Evolutionary conservation across 2,888 invertebrate species (phyloP), one percentile per base, ranked within the genome.

Genomic region (Melanostoma mellinum): DNA sequence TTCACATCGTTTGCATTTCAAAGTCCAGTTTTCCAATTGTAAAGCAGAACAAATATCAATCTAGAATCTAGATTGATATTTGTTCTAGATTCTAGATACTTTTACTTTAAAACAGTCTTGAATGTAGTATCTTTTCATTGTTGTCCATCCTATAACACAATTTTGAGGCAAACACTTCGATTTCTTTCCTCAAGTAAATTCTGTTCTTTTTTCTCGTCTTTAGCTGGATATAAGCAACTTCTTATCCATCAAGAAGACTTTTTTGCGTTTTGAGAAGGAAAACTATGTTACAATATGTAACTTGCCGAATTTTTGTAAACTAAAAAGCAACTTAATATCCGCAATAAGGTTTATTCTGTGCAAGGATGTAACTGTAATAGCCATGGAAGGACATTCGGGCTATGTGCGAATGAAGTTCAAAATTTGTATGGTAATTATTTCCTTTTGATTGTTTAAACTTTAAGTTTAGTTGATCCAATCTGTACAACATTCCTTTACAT

Each of bases 191-290:
- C 20, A 20, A 20, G 20, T 20, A 20, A 20, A 20, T 1, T 20
- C 32, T 38, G 4, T 4, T 8, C 3, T 38, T 1, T 44, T n/a
- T 46, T 68, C n/a, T 36, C 8, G 33, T 32, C 20, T 46, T 38
- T n/a, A 82, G 82, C 42, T 82, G 4, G 68, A 78, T 55, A 42
- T 82, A 36, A 58, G 55, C 10, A 78, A 78, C 8, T 78, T 52
- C 30, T 53, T 69, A 1, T 63, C 73, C 0, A 30, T 73, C 6
- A 30, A 33, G 35, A 46, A 78, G 4, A 20, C 65, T 3, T 2
- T 8, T 6, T 40, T 82, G 30, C 33, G 42, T 3, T 82, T 78
- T 38, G 53, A 65, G 9, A 10, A 56, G 2, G 53, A 74, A 9
- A 20, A 73, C 8, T 78, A 53, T 48, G 68, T 42, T 4, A 74